Evolutionary conservation across 2,888 invertebrate genomes (phyloP), one percentile per base, ranked within the genome.

Genomic region (Lampropteryx suffumata): DNA sequence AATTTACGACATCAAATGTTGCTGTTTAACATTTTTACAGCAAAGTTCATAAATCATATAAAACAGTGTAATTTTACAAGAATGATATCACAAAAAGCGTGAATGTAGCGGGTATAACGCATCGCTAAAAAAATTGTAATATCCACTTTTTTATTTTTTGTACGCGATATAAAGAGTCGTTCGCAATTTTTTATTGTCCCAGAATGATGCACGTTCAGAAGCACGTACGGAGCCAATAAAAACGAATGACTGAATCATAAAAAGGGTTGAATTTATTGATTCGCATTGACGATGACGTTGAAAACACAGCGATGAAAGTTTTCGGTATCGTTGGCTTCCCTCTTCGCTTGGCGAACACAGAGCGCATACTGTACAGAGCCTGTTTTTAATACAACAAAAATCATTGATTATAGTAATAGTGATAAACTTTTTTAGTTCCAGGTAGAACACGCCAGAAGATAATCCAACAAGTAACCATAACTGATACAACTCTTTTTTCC

Each of bases 201-300:
- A 62, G 79, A 82, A 84, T 84, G 84, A 85, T 86, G 82, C 84
- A 81, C 81, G 76, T 76, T 76, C 71, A 69, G 76, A 71, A 73
- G 71, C 82, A 80, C 83, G 82, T 84, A 84, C 75, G 74, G 68
- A 64, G 55, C 66, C 74, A 81, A 87, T 89, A 87, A 88, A 88
- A 86, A 57, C 70, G 77, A 85, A 87, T 82, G 85, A 79, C 78
- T 76, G 79, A 81, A 82, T 84, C 83, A 76, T 87, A 87, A 86
- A 87, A 85, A 79, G 84, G 84, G 84, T 84, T 85, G 80, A 85
- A 86, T 87, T 85, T 86, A 88, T 87, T 85, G 84, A 86, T 84
- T 85, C 80, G 65, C 77, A 84, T 83, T 81, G 83, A 79, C 80
- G 75, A 83, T 79, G 79, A 79, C 78, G 40, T 44, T 44, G 28